Conservation (phyloP, 2,888 invertebrate genomes). For the Priocnemis perturbator region DNA sequence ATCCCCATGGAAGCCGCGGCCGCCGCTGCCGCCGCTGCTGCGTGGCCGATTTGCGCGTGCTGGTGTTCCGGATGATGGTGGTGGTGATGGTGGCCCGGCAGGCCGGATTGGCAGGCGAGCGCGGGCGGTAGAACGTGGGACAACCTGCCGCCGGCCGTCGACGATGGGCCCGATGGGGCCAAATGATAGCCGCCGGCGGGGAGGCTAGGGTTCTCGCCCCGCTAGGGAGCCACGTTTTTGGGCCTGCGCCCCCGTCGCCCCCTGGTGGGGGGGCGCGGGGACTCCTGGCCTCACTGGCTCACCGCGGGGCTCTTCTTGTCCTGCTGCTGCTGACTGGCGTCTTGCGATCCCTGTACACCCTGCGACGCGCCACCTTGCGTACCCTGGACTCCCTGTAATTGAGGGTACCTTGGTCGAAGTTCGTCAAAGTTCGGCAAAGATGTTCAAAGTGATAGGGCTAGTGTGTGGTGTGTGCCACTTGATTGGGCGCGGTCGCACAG, state of each 20-base stretch:
- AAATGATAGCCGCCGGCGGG: slow-evolving; percentile 63
- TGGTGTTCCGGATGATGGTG: slow-evolving; percentile 54
- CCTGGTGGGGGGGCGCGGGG: slow-evolving; percentile 75
- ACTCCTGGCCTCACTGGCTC: slow-evolving; percentile 83
- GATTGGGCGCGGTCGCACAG: too few species aligned
- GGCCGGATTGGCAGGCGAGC: slow-evolving; percentile 52
- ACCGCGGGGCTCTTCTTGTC: slow-evolving; percentile 90
- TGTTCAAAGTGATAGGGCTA: too few species aligned
- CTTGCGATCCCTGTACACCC: slow-evolving; percentile 76
- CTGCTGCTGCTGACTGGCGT: slow-evolving; percentile 83
- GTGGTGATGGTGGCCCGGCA: slow-evolving; percentile 39
- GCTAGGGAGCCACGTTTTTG: slow-evolving; percentile 76
- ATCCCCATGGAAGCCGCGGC: slow-evolving; percentile 62
- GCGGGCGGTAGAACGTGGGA: slow-evolving; percentile 62
- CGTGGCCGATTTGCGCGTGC: slow-evolving; percentile 56
- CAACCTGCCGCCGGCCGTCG: slow-evolving; percentile 47
- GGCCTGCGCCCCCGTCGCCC: slow-evolving; percentile 76
- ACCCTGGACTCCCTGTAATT: slow-evolving; percentile 73
- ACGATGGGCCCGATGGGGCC: slow-evolving; percentile 7
- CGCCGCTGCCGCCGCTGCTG: slow-evolving; percentile 44
- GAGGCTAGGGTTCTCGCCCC: slow-evolving; percentile 74
- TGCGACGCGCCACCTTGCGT: slow-evolving; percentile 72
- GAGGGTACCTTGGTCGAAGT: background rate
- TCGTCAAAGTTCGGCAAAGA: background rate
- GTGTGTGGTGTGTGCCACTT: too few species aligned